A percentile compares a stretch with the other conserved stretches of the same genome.
Evolutionary conservation across 2,888 invertebrate species (phyloP).

Genomic region (Rhingia rostrata): DNA sequence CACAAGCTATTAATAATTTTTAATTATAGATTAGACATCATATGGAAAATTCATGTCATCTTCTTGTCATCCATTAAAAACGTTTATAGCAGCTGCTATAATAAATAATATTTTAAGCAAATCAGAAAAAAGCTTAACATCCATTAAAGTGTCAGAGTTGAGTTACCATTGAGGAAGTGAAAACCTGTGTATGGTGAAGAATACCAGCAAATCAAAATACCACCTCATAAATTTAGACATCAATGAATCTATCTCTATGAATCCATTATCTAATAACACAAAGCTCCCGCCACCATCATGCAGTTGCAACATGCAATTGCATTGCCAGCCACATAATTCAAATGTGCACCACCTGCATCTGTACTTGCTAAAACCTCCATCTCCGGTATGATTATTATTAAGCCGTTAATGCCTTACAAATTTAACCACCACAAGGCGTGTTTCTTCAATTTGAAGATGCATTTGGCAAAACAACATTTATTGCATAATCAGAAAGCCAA

Average conservation of each 20-base stretch:
- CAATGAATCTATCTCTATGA: neutral
- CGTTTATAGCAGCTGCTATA: no score
- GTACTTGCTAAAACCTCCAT: conserved; percentile 2
- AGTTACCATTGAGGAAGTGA: no score
- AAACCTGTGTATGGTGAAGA: no score
- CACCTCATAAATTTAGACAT: no score
- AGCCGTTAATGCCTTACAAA: neutral
- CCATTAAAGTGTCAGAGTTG: no score
- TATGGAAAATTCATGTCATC: neutral
- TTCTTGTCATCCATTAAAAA: no score
- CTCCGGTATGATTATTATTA: neutral
- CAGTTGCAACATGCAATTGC: conserved; percentile 28
- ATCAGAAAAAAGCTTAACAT: no score
- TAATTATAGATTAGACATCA: conserved; percentile 7
- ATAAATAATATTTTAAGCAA: no score
- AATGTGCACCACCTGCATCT: conserved; percentile 21
- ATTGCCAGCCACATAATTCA: conserved; percentile 25
- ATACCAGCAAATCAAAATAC: no score
- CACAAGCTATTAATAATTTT: conserved; percentile 22
- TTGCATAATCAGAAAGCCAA: conserved; percentile 67
- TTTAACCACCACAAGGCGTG: conserved; percentile 37
- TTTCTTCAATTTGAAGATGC: conserved; percentile 60
- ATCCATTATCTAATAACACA: conserved; percentile 35
- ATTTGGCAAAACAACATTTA: conserved; percentile 40
- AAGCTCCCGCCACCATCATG: conserved; percentile 11